Conservation (phyloP, 2,797 vertebrate species). For the Coranthus polyacanthus region DNA sequence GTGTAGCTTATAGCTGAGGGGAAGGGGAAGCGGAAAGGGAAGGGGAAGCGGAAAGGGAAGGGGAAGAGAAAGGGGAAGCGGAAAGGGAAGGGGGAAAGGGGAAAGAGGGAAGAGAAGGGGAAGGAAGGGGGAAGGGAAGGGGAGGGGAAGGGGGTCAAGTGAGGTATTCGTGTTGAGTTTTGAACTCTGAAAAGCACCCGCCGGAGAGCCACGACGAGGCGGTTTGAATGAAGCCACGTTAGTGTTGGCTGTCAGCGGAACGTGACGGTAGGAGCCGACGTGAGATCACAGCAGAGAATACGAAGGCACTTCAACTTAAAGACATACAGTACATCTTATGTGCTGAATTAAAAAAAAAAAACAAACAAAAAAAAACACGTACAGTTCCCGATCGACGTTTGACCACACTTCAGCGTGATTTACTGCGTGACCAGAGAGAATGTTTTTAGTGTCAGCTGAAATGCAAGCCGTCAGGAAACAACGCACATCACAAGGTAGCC, state of each 20-base stretch:
- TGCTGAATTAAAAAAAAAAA: background rate
- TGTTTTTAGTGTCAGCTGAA: constrained; percentile 6
- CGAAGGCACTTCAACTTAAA: constrained; percentile 66
- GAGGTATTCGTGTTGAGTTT: constrained; percentile 74
- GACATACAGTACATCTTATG: background rate
- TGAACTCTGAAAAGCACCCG: constrained; percentile 64
- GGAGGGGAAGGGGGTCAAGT: constrained; percentile 45
- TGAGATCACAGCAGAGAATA: constrained; percentile 29
- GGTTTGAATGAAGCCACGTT: constrained; percentile 33
- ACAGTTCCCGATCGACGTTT: no score
- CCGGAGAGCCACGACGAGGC: constrained; percentile 24
- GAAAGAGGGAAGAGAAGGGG: no score
- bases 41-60: no score
- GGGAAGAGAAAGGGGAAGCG: no score
- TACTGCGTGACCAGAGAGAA: constrained; percentile 1
- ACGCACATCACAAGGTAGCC: no score
- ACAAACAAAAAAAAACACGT: no score
- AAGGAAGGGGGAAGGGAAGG: no score
- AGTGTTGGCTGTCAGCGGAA: constrained; percentile 27
- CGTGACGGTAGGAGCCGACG: background rate
- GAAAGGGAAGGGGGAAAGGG: no score
- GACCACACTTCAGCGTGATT: background rate
- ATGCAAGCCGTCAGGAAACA: no score
- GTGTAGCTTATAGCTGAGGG: constrained; percentile 80
- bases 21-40: no score